Base-by-base conservation (phyloP, 1,140 invertebrate species). In the Aphaenogaster rudis region DNA sequence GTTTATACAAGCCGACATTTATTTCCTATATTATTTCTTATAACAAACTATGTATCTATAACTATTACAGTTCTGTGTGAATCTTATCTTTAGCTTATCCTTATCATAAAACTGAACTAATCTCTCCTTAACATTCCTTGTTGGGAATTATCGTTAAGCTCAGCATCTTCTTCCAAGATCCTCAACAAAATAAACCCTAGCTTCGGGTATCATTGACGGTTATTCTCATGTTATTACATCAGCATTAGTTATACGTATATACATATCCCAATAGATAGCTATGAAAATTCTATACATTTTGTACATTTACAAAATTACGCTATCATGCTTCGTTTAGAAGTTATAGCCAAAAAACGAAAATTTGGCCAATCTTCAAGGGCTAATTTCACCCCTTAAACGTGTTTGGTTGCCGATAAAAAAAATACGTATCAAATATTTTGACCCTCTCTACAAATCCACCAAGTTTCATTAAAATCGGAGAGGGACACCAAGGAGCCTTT, bases 151-250 rank as follows among this genome's bases (percentile, higher is more conserved):
- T 94, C 91, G 92, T 95, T 93, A 95, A 95, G 94, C 93, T 95
- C 92, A 93, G 91, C 91, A 84, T 94, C 91, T 93, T 85, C 86
- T 84, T 91, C 91, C 79, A 91, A 87, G 86, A 89, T 93, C 82
- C 81, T 94, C 94, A 95, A 95, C 93, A 95, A 95, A 95, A 95
- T 95, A 95, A 95, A 95, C 94, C 95, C 93, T 94, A 94, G 93
- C 93, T 88, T 94, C 89, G 92, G 93, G 90, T 93, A 94, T 93
- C 93, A 91, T 93, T 93, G 91, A 93, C 94, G 92, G 88, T 93
- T 93, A 94, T 94, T 84, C 92, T 94, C 92, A 93, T 63, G 92
- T 95, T 95, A 95, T 95, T 95, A 95, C 95, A 95, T 92, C 91
- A 93, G 92, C 93, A 92, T 94, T 93, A 88, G 82, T 90, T 88